Evolutionary conservation across 2,888 invertebrate genomes (phyloP), one percentile per base, ranked within the genome.

Genomic region (Sclerodermus sp.): DNA sequence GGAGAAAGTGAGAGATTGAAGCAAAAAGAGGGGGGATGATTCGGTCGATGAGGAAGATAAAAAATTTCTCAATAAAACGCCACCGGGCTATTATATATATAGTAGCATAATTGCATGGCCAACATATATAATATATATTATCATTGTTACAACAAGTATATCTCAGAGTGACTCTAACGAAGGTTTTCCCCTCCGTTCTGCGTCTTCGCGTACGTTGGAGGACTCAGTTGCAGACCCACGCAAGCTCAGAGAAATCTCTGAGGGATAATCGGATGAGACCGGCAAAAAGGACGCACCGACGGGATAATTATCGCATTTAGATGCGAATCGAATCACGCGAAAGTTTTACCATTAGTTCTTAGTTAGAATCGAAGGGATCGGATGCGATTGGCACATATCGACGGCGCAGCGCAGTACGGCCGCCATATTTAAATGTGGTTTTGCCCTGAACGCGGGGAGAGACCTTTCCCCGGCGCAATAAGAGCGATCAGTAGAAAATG

Each of bases 1-100:
- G 42, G 49, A 53, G 49, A 44, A 23, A 44, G 32, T 60, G 64
- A 69, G 68, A 71, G 70, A 68, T 68, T 61, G 58, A 70, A 69
- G 66, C 68, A 69, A 65, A 67, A 70, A 67, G 66, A 68, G 64
- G 67, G 69, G 60, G 63, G 60, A 62, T 53, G 65, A 55, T 61
- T 56, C 42, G 55, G 45, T 51, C 23, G 47, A 39, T 39, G 36
- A 43, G 44, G 29, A 47, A 16, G 18, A 37, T 29, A 38, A 6
- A 37, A 37, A 54, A 69, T 70, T 76, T 77, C 77, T 76, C 77
- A 77, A 77, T 77, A 77, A 77, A 77, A 77, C 76, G 76, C 76
- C 77, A 66, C 76, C 76, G 76, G 71, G 72, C 71, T 71, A 61
- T 60, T 47, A 56, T 42, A 49, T 50, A 52, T 54, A 34, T 50